Conservation (phyloP, 2,113 vertebrate species). For the Ciconia boyciana region DNA sequence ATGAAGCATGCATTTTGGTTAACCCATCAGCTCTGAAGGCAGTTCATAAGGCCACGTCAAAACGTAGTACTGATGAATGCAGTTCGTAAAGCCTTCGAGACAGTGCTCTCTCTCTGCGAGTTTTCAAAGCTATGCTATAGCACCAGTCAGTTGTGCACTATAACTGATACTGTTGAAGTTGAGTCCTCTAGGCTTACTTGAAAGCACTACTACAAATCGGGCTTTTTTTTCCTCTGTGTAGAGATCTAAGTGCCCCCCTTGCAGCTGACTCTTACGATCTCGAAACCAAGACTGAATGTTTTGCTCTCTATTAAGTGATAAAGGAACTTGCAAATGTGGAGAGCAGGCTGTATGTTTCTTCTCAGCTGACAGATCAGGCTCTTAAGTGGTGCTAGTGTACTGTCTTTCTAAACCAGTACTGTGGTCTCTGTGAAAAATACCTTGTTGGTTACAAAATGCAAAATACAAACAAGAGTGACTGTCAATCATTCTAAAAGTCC, state of each 20-base stretch:
- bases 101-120: neutral
- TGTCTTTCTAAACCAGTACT: neutral
- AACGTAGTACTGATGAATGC: neutral
- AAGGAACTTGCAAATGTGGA: neutral
- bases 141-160: no score
- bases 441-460: neutral
- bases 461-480: neutral
- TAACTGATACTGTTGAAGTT: neutral
- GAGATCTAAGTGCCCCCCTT: neutral
- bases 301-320: neutral
- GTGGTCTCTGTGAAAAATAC: neutral
- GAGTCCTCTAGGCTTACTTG: neutral
- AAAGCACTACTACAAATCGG: neutral
- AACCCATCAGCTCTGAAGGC: neutral
- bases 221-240: neutral
- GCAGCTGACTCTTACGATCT: no score
- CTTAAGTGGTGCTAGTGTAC: neutral
- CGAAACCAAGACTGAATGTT: neutral
- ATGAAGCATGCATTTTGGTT: neutral
- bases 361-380: neutral
- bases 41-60: neutral
- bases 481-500: neutral
- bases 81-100: fast-evolving
- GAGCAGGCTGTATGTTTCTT: neutral
- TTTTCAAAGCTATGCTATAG: neutral